These are phyloP conservation scores for Andrena praecox DNA, from an alignment of 2,888 invertebrate species.

Conservation along the genomic window DNA sequence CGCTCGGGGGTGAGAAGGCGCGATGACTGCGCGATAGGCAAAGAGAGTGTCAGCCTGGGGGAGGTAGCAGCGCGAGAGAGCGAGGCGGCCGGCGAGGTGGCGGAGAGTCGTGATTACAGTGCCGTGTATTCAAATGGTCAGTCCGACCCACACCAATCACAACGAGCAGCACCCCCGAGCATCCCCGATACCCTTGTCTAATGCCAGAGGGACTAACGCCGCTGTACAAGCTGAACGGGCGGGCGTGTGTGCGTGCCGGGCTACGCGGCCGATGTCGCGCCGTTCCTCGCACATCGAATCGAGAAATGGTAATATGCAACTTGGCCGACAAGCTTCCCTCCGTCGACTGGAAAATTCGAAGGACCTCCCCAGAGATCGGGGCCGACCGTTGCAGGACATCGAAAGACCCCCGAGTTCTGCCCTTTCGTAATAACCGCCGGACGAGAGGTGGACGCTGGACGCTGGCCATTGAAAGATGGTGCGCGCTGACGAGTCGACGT, in stretches of 20 bases:
- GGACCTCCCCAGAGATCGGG: conserved; percentile 77
- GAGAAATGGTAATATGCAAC: conserved; percentile 80
- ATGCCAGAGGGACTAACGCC: conserved; percentile 77
- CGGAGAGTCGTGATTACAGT: conserved; percentile 82
- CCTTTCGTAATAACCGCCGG: conserved; percentile 66
- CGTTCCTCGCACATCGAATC: conserved; percentile 76
- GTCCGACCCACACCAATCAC: conserved; percentile 83
- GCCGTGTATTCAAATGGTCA: conserved; percentile 84
- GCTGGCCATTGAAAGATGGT: conserved; percentile 43
- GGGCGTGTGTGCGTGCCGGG: conserved; percentile 40
- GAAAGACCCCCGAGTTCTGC: conserved; percentile 69
- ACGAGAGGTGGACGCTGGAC: conserved; percentile 2
- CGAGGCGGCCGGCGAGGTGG: conserved; percentile 64
- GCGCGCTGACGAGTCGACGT: conserved; percentile 31
- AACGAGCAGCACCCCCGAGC: conserved; percentile 77
- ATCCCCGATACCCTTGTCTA: conserved; percentile 79
- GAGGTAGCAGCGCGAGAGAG: conserved; percentile 54
- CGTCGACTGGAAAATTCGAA: conserved; percentile 80
- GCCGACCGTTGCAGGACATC: conserved; percentile 68
- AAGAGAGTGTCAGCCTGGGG: conserved; percentile 63
- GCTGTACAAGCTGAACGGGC: conserved; percentile 52
- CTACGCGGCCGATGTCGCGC: conserved; percentile 46
- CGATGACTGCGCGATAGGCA: conserved; percentile 74
- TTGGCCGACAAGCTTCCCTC: conserved; percentile 75
- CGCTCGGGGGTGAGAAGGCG: conserved; percentile 69